phyloP scores from a whole-genome alignment of 2,888 invertebrate species.

The Apamea crenata region DNA sequence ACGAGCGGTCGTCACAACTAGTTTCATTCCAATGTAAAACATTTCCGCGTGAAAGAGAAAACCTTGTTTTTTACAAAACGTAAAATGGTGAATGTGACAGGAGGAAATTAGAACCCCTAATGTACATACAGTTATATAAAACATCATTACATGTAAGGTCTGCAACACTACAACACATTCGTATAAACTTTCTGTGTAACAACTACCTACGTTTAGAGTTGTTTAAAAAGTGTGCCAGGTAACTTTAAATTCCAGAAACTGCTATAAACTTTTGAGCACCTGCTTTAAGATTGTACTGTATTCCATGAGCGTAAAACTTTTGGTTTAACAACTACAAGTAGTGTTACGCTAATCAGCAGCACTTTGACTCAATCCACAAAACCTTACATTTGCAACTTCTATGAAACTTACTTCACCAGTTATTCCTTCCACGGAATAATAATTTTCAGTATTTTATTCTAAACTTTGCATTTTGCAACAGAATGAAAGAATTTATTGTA shows the following conservation, averaged over 20 bases:
- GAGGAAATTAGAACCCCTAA: constrained; percentile 9
- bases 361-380: constrained; percentile 19
- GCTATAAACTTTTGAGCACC: constrained; percentile 31
- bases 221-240: constrained; percentile 27
- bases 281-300: constrained; percentile 30
- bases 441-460: constrained; percentile 3
- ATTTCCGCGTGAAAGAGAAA: constrained; percentile 8
- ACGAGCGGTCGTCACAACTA: constrained; percentile 19
- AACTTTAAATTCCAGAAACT: constrained; percentile 21
- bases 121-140: background rate
- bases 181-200: background rate
- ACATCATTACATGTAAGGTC: background rate
- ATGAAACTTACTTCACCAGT: constrained; percentile 6
- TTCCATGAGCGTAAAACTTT: constrained; percentile 40
- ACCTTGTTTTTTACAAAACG: constrained; percentile 4
- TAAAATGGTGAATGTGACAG: background rate
- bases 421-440: constrained; percentile 9
- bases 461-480: background rate
- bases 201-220: constrained; percentile 17
- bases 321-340: constrained; percentile 35
- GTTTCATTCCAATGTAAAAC: constrained; percentile 24
- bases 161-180: background rate
- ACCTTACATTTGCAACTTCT: constrained; percentile 19
- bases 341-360: constrained; percentile 31
- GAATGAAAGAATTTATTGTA: constrained; percentile 2